These are phyloP conservation scores for Phortica magna DNA, from an alignment of 2,888 invertebrate species.

Conservation along the genomic window DNA sequence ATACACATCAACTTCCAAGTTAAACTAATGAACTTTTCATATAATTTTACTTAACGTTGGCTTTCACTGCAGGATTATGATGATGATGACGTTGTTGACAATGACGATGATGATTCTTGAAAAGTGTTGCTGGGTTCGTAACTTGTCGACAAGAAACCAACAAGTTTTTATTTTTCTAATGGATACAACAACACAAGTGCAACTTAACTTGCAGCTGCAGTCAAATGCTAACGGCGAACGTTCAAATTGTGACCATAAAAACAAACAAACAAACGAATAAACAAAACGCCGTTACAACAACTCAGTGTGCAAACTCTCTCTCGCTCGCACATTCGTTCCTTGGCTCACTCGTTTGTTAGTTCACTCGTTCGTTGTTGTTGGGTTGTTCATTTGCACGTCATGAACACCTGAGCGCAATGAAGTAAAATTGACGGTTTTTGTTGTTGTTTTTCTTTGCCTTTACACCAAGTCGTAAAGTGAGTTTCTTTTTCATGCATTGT, in stretches of 20 bases:
- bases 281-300: slow-evolving; percentile 6
- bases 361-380: background rate
- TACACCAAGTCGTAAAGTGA: slow-evolving; percentile 12
- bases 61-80: too few relatives aligned
- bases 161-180: background rate
- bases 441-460: slow-evolving; percentile 3
- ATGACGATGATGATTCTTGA: too few relatives aligned
- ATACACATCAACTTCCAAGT: too few relatives aligned
- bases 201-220: background rate
- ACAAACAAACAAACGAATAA: background rate
- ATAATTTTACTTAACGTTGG: too few relatives aligned
- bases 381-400: background rate
- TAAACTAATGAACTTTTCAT: too few relatives aligned
- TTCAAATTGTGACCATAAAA: background rate
- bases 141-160: too few relatives aligned
- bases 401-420: slow-evolving; percentile 24
- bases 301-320: background rate
- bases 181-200: background rate
- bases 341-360: background rate
- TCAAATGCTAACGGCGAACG: background rate
- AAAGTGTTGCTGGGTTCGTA: too few relatives aligned
- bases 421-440: slow-evolving; percentile 13
- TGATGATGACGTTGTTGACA: too few relatives aligned
- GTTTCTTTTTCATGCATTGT: slow-evolving; percentile 2
- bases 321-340: too few relatives aligned